Evolutionary conservation across 2,113 vertebrate genomes (phyloP).

Genomic region (Pholis gunnellus): DNA sequence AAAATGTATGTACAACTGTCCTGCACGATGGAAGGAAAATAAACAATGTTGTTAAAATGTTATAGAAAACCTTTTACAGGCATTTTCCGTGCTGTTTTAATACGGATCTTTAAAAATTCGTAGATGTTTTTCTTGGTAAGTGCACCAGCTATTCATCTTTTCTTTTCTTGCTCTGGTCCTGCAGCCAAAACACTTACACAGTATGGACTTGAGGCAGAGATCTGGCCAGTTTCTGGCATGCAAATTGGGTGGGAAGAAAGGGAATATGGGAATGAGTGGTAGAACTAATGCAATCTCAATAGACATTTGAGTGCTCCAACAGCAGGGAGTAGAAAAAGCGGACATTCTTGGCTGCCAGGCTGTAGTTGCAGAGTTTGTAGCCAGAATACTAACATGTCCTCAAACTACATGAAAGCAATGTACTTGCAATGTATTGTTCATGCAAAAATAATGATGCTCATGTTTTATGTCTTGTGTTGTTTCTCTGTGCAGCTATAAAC

Average conservation of each 20-base stretch:
- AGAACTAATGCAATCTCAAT: slow-evolving; percentile 59
- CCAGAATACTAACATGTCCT: slow-evolving; percentile 25
- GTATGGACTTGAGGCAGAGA: slow-evolving; percentile 12
- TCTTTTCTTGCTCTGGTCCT: neutral
- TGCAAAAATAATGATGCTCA: neutral
- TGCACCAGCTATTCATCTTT: slow-evolving; percentile 21
- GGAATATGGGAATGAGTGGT: slow-evolving; percentile 47
- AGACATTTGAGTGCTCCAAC: slow-evolving; percentile 37
- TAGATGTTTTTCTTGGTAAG: neutral
- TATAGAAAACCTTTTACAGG: neutral
- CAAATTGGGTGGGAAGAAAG: slow-evolving; percentile 31
- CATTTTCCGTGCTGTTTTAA: neutral
- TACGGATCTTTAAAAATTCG: neutral
- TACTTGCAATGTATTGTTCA: slow-evolving; percentile 1
- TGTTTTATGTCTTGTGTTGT: slow-evolving; percentile 14
- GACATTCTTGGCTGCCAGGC: slow-evolving; percentile 30
- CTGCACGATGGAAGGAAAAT: neutral
- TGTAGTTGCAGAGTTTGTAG: slow-evolving; percentile 34
- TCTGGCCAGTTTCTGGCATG: slow-evolving; percentile 37
- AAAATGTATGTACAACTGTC: neutral
- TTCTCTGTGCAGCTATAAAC: slow-evolving; percentile 92
- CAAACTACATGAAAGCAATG: slow-evolving; percentile 1
- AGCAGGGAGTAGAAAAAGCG: slow-evolving; percentile 32
- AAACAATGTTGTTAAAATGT: neutral
- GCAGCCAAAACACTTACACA: slow-evolving; percentile 30